Base-by-base conservation (phyloP, 2,113 vertebrate genomes). In the Dryoscopus gambensis region DNA sequence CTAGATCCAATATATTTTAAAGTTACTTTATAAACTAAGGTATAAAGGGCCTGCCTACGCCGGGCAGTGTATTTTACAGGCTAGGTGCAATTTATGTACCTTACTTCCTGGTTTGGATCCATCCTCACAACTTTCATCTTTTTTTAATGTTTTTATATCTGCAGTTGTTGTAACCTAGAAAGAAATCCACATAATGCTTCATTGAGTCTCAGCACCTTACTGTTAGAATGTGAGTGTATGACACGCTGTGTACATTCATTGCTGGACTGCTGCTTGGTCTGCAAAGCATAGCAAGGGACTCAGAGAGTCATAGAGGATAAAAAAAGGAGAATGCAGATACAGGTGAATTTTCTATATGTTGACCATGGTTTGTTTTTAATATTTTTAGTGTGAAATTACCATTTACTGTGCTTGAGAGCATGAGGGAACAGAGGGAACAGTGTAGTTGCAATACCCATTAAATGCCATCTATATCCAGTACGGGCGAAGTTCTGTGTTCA, bases 401-500 rank as follows among this genome's bases (percentile, higher is more conserved):
- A 78, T 79, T 92, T 96, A 73, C 47, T 93, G 31, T 95, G 84
- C 69, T 90, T 87, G 75, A 95, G 90, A 42, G 50, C 80, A 65
- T 78, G 76, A 96, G 91, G 95, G 71, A 97, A 71, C 8, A 30
- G 64, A 86, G 52, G 91, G 94, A 94, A 96, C 80, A 97, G 83
- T 56, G 5, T 89, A 91, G 68, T 75, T 97, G 53, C 91, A 96
- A 93, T 96, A 95, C 44, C 96, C 53, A n/a, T 78, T 87, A 93
- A 90, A 95, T 97, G 95, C 95, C 93, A 85, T 95, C 81, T 95
- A 0, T 96, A 93, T 93, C 85, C 89, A 96, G 63, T 91, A 91
- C 90, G 89, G 96, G 90, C 92, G 90, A 96, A 90, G 84, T 90
- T 96, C 85, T 96, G 90, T 94, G 88, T 88, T 97, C 85, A 23